Base-by-base conservation (phyloP, 1,140 invertebrate genomes). In the Pogonognathellus flavescens region DNA sequence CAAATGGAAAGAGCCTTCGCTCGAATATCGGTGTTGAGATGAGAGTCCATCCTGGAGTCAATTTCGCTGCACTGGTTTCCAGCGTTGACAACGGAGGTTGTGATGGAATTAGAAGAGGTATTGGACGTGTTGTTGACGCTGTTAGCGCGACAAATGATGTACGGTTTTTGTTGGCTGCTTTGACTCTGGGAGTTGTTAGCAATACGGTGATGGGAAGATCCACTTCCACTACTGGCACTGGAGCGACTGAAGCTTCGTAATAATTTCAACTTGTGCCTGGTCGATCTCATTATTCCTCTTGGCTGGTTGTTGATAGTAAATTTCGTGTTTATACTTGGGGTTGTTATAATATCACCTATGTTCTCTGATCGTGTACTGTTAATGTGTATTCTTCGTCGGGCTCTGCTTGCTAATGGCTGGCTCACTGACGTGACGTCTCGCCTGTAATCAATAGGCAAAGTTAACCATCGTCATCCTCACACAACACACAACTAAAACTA, bases 1-100 rank as follows among this genome's bases (percentile, higher is more conserved):
- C 96, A 97, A 89, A 97, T 95, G 88, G 94, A 93, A 7, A 94
- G 94, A n/a, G 96, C 95, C 87, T 95, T 93, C 87, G 95, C 93
- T 62, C 94, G 92, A 93, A 96, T 96, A 90, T 96, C 95, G 31
- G 92, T 92, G 86, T 91, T 91, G 80, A 92, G 90, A 41, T 92
- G 92, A 22, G 55, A 80, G 57, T 87, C 87, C 87, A 87, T 87
- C 25, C 49, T 84, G 57, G 50, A 13, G 62, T 70, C 62, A 18
- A 31, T 31, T 11, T 70, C 62, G 20, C 25, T 20, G 18, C 62
- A 70, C 62, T 70, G 62, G 14, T 81, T 81, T 9, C 55, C 20
- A 25, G 14, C 50, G 80, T 13, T 57, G 14, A 53, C 80, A 81
- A 55, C 25, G 80, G 55, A 18, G 52, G 25, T 13, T 22, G 72